phyloP scores from a whole-genome alignment of 1,140 invertebrate species.

The Sminthurinus signatus region DNA sequence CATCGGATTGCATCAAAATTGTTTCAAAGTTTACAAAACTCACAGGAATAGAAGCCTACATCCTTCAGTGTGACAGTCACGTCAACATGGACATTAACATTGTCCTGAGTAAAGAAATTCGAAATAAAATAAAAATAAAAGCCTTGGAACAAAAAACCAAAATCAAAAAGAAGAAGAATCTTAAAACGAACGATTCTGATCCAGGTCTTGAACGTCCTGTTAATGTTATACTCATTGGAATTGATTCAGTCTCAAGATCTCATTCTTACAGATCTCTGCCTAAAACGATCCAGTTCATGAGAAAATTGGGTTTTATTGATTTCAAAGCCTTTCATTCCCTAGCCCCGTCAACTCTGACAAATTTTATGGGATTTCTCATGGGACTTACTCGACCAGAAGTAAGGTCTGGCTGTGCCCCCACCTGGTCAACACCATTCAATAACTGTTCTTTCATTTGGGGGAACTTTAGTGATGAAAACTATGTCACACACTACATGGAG shows the following conservation, averaged over 20 bases:
- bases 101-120: too few relatives aligned
- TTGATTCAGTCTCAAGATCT: neutral
- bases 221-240: neutral
- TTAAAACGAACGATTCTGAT: too few relatives aligned
- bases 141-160: too few relatives aligned
- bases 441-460: conserved; percentile 50
- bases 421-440: conserved; percentile 34
- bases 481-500: conserved; percentile 49
- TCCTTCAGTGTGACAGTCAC: too few relatives aligned
- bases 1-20: too few relatives aligned
- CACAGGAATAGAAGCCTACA: too few relatives aligned
- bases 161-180: too few relatives aligned
- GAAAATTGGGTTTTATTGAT: neutral
- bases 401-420: too few relatives aligned
- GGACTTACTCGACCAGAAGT: neutral
- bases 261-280: neutral
- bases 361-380: neutral
- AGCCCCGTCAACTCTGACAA: neutral
- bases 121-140: too few relatives aligned
- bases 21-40: too few relatives aligned
- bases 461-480: conserved; percentile 47
- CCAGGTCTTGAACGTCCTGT: too few relatives aligned
- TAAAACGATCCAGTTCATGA: neutral
- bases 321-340: neutral
- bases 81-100: too few relatives aligned